Percentiles rank a stretch among this genome's conserved stretches.
Evolutionary conservation across 2,888 invertebrate species (phyloP).

Genomic region (Ochropleura plecta): DNA sequence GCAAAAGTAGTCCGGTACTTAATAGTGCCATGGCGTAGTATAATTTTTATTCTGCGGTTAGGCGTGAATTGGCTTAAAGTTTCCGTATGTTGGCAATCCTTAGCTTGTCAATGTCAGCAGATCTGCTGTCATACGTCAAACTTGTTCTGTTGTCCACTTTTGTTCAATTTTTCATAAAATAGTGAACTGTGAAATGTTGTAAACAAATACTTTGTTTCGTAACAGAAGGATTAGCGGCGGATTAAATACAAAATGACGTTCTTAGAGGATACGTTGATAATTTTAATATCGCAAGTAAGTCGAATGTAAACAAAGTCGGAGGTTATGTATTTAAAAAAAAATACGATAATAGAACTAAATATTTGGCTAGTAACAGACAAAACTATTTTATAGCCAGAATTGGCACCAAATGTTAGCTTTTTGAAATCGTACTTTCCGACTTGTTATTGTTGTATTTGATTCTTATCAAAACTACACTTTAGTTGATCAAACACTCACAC

Average conservation of each 20-base stretch:
- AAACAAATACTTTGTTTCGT: background rate
- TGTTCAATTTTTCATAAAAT: slow-evolving; percentile 7
- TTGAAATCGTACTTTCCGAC: background rate
- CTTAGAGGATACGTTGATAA: slow-evolving; percentile 95
- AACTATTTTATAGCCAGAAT: background rate
- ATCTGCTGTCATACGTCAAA: slow-evolving; percentile 28
- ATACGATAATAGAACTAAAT: slow-evolving; percentile 2
- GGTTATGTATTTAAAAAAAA: slow-evolving; percentile 48
- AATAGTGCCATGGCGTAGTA: background rate
- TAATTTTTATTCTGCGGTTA: too few species aligned
- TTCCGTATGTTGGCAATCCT: background rate
- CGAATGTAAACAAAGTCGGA: slow-evolving; percentile 52
- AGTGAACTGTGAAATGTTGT: slow-evolving; percentile 20
- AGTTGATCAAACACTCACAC: background rate
- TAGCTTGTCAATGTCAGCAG: slow-evolving; percentile 4
- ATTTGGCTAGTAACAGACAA: background rate
- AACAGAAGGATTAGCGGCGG: background rate
- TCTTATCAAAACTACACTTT: background rate
- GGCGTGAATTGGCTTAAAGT: background rate
- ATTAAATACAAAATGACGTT: slow-evolving; percentile 92
- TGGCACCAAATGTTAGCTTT: background rate
- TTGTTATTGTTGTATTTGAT: background rate
- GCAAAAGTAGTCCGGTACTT: background rate
- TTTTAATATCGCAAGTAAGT: slow-evolving; percentile 95
- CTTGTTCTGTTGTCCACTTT: slow-evolving; percentile 12